phyloP scores from a whole-genome alignment of 2,888 invertebrate genomes.

The Timandra comae region DNA sequence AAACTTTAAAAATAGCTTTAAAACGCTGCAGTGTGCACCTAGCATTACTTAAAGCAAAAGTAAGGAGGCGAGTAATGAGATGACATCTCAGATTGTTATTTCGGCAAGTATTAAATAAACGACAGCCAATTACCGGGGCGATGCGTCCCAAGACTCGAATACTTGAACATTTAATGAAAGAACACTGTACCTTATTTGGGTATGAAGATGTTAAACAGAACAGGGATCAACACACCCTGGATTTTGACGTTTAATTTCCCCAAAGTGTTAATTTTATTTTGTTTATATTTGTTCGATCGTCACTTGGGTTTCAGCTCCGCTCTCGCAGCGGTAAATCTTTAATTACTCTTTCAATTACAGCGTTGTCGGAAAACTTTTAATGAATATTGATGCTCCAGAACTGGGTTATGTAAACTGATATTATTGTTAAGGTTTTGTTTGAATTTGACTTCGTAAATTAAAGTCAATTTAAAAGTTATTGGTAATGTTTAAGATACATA shows the following conservation, averaged over 20 bases:
- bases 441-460: no score
- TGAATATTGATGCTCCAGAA: neutral
- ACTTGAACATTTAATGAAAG: no score
- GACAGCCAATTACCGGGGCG: slow-evolving; percentile 46
- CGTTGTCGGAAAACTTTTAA: neutral
- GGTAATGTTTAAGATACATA: no score
- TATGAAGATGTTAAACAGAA: slow-evolving; percentile 4
- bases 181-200: no score
- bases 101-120: slow-evolving; percentile 58
- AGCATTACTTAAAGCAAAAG: slow-evolving; percentile 20
- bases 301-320: neutral
- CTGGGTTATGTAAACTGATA: no score
- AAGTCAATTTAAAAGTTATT: no score
- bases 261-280: slow-evolving; percentile 10
- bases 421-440: no score
- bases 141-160: slow-evolving; percentile 36
- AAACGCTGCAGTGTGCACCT: slow-evolving; percentile 19
- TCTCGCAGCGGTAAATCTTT: neutral
- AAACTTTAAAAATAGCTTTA: no score
- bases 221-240: slow-evolving; percentile 1
- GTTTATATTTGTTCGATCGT: slow-evolving; percentile 1
- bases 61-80: slow-evolving; percentile 44
- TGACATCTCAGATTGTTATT: slow-evolving; percentile 48
- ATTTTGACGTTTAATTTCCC: slow-evolving; percentile 7
- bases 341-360: neutral